phyloP scores from a whole-genome alignment of 2,888 invertebrate species.

The Drosophila planitibia region DNA sequence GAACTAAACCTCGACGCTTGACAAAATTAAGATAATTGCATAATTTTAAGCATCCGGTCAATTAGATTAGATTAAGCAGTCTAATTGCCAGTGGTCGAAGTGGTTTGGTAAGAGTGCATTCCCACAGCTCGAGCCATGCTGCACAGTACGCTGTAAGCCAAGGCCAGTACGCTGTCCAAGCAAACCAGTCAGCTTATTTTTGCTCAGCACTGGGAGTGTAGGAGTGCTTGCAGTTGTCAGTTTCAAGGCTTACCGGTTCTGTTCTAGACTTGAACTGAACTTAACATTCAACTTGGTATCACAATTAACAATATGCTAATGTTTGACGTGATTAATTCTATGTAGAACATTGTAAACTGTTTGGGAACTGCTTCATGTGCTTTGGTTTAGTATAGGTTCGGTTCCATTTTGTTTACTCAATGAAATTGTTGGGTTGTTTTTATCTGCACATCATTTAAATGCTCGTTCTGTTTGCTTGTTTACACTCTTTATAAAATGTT shows the following conservation, averaged over 20 bases:
- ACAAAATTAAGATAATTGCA: conserved; percentile 13
- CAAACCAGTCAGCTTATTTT: conserved; percentile 44
- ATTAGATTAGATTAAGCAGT: conserved; percentile 22
- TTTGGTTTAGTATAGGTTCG: conserved; percentile 37
- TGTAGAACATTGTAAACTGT: conserved; percentile 19
- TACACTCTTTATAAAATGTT: conserved; percentile 43
- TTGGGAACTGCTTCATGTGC: conserved; percentile 17
- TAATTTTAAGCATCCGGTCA: conserved; percentile 39
- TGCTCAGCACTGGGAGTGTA: conserved; percentile 36
- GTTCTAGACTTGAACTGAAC: conserved; percentile 61
- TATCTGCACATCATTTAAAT: conserved; percentile 53
- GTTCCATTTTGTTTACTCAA: conserved; percentile 30
- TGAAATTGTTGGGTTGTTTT: conserved; percentile 19
- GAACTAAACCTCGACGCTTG: conserved; percentile 14
- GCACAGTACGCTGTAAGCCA: conserved; percentile 11
- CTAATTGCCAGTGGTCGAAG: neutral
- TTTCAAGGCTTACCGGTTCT: conserved; percentile 63
- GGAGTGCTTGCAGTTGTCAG: conserved; percentile 53
- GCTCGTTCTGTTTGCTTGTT: conserved; percentile 21
- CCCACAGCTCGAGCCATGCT: conserved; percentile 18
- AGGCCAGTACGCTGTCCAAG: conserved; percentile 25
- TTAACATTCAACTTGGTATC: conserved; percentile 51
- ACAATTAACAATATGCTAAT: conserved; percentile 41
- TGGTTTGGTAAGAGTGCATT: conserved; percentile 11
- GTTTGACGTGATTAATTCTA: conserved; percentile 5